These are phyloP conservation scores for Luehdorfia chinensis DNA, from an alignment of 1,140 invertebrate genomes.

Conservation along the genomic window DNA sequence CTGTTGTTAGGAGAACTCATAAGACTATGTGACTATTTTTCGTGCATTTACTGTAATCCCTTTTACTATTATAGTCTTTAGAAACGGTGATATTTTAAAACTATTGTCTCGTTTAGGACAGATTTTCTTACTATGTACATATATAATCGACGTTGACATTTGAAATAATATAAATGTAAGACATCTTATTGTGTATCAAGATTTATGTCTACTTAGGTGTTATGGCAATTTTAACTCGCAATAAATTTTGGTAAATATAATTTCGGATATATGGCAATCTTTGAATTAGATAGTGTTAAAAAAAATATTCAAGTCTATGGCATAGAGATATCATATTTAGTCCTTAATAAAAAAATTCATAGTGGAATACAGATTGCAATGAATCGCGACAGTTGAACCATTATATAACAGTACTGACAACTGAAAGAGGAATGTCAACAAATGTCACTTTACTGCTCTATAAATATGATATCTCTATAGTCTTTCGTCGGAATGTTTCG, in stretches of 20 bases:
- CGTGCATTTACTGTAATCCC: slow-evolving; percentile 74
- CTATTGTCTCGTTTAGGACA: slow-evolving; percentile 57
- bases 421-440: too few species aligned
- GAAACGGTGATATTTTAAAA: slow-evolving; percentile 68
- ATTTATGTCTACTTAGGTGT: slow-evolving; percentile 3
- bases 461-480: slow-evolving; percentile 17
- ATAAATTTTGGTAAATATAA: slow-evolving; percentile 28
- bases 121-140: slow-evolving; percentile 58
- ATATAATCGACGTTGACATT: slow-evolving; percentile 66
- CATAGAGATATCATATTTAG: slow-evolving; percentile 20
- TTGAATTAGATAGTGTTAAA: slow-evolving; percentile 23
- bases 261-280: slow-evolving; percentile 30
- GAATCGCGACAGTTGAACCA: too few species aligned
- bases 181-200: slow-evolving; percentile 13
- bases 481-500: slow-evolving; percentile 16
- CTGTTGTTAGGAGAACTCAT: slow-evolving; percentile 55
- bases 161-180: slow-evolving; percentile 46
- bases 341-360: too few species aligned
- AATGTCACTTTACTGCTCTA: too few species aligned
- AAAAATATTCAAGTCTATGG: slow-evolving; percentile 5
- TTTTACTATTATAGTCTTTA: slow-evolving; percentile 67
- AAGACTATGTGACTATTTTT: slow-evolving; percentile 73
- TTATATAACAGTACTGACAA: too few species aligned
- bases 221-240: slow-evolving; percentile 29
- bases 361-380: too few species aligned